These are phyloP conservation scores for Acrobasis suavella DNA, from an alignment of 2,888 invertebrate species.

Conservation along the genomic window DNA sequence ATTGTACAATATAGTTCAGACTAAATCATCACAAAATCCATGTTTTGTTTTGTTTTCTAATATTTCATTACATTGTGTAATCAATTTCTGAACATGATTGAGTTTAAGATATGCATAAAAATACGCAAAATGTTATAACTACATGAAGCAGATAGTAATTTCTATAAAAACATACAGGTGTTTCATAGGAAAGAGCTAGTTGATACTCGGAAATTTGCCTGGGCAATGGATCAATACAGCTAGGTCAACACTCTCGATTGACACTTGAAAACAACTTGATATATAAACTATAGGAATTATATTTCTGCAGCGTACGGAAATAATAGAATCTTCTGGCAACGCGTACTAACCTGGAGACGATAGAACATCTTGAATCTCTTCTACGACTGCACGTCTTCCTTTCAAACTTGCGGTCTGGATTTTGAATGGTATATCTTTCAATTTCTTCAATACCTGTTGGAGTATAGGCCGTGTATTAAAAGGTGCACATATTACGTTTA, in stretches of 20 bases:
- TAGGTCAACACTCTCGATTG: constrained; percentile 36
- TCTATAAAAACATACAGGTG: constrained; percentile 1
- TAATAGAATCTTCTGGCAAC: constrained; percentile 20
- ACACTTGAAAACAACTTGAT: constrained; percentile 4
- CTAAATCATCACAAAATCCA: too few species aligned
- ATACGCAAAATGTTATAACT: not conserved
- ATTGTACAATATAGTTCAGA: too few species aligned
- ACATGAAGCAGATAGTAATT: not conserved
- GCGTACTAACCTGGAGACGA: constrained; percentile 86
- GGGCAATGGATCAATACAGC: constrained; percentile 45
- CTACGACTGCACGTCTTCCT: constrained; percentile 85
- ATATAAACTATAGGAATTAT: not conserved
- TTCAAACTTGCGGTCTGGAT: constrained; percentile 88
- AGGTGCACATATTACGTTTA: constrained; percentile 22
- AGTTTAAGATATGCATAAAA: not conserved
- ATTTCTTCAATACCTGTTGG: constrained; percentile 84
- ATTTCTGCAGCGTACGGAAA: not conserved
- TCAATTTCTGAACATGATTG: not conserved
- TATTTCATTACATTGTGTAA: not conserved
- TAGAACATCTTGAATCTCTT: constrained; percentile 87
- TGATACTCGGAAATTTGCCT: constrained; percentile 83
- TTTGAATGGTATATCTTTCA: constrained; percentile 88
- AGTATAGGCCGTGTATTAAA: constrained; percentile 36
- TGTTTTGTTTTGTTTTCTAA: not conserved
- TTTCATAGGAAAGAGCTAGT: constrained; percentile 7